Evolutionary conservation across 2,113 vertebrate genomes (phyloP).

Genomic region (Centropus bengalensis): DNA sequence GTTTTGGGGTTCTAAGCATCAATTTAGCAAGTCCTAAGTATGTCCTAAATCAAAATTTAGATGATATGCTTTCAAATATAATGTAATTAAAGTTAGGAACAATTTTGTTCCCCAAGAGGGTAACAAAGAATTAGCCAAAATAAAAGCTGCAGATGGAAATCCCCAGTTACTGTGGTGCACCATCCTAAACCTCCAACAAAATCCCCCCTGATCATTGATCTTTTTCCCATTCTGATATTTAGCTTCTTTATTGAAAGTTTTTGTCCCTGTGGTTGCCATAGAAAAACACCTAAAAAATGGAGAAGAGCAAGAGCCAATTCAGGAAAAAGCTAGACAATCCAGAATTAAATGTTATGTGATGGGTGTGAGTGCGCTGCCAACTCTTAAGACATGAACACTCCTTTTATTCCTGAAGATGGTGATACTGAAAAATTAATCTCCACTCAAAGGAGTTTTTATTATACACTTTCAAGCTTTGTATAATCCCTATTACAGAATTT

Average conservation of each 20-base stretch:
- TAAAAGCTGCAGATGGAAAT: neutral
- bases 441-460: neutral
- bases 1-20: neutral
- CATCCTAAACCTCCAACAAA: neutral
- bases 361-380: neutral
- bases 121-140: neutral
- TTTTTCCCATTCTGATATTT: neutral
- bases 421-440: neutral
- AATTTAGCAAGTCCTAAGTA: no score
- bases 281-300: slow-evolving; percentile 18
- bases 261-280: neutral
- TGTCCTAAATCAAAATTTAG: neutral
- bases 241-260: neutral
- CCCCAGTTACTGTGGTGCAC: neutral
- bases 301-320: neutral
- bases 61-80: neutral
- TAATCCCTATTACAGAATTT: neutral
- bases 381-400: neutral
- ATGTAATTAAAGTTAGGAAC: neutral
- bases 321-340: neutral
- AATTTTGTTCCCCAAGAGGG: neutral
- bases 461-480: neutral
- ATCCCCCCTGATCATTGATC: neutral
- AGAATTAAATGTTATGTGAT: neutral
- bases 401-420: neutral